A percentile compares a stretch with the other conserved stretches of the same genome.
Evolutionary conservation across 2,113 vertebrate genomes (phyloP).

Genomic region (Sporophila hypoxantha): DNA sequence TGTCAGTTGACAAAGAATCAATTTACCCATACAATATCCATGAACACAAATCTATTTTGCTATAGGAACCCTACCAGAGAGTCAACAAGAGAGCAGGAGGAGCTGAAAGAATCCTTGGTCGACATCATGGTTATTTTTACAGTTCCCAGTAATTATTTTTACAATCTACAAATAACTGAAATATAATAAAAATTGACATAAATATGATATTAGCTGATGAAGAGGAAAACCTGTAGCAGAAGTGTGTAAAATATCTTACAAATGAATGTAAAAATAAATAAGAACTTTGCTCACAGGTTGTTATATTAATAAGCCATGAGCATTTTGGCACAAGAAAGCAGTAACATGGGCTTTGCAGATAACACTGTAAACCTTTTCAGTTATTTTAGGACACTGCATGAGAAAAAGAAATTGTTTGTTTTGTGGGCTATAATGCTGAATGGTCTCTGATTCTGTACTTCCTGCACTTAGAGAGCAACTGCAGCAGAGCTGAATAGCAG

Average conservation of each 20-base stretch:
- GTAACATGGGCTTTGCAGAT: neutral
- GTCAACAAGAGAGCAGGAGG: neutral
- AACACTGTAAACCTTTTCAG: neutral
- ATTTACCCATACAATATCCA: neutral
- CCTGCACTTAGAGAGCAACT: neutral
- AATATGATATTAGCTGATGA: neutral
- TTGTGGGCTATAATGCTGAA: neutral
- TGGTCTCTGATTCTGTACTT: neutral
- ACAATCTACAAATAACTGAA: neutral
- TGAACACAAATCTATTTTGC: neutral
- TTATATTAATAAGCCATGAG: neutral
- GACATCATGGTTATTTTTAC: neutral
- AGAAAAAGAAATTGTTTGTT: neutral
- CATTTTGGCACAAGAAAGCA: neutral
- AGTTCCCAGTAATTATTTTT: neutral
- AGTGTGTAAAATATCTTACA: neutral
- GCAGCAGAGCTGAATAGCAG: neutral
- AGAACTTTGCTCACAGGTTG: neutral
- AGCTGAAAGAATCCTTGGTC: neutral
- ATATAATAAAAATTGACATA: neutral
- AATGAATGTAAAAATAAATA: neutral
- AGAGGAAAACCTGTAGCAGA: neutral
- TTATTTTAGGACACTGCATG: neutral
- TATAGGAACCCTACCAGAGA: neutral
- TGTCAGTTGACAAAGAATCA: neutral